These are phyloP conservation scores for Noctua pronuba DNA, from an alignment of 2,888 invertebrate genomes.

Conservation along the genomic window DNA sequence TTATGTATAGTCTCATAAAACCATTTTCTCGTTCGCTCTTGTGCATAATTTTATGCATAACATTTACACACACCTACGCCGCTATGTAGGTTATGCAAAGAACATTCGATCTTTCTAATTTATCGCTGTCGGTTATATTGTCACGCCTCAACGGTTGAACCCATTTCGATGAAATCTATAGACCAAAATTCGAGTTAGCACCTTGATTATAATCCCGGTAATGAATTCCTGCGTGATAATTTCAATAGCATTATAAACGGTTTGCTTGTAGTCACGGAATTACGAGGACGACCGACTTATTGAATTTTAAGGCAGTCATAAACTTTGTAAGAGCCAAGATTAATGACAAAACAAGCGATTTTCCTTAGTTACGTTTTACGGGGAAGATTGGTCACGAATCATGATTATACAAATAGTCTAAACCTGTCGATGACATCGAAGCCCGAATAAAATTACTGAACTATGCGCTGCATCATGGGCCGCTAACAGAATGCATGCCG, in stretches of 20 bases:
- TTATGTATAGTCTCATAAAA: too few relatives aligned
- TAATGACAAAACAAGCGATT: slow-evolving; percentile 25
- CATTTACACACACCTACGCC: neutral
- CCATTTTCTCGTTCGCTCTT: too few relatives aligned
- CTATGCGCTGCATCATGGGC: neutral
- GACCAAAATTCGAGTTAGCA: neutral
- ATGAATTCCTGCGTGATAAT: neutral
- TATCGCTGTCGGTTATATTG: neutral
- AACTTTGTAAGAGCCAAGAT: slow-evolving; percentile 24
- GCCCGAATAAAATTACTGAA: neutral
- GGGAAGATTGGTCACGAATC: neutral
- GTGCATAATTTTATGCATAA: neutral
- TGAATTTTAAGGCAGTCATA: slow-evolving; percentile 43
- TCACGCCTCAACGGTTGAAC: neutral
- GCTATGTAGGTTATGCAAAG: neutral
- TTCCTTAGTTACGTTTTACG: neutral
- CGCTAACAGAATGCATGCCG: neutral
- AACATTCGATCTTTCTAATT: neutral
- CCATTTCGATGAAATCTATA: neutral
- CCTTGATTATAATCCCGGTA: neutral
- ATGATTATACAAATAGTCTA: neutral
- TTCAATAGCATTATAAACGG: neutral
- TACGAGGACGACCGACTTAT: slow-evolving; percentile 12
- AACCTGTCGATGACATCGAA: neutral
- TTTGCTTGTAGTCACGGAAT: slow-evolving; percentile 26